Base-by-base conservation (phyloP, 92 coral and sea anemone species). In the Scolanthus callimorphus region DNA sequence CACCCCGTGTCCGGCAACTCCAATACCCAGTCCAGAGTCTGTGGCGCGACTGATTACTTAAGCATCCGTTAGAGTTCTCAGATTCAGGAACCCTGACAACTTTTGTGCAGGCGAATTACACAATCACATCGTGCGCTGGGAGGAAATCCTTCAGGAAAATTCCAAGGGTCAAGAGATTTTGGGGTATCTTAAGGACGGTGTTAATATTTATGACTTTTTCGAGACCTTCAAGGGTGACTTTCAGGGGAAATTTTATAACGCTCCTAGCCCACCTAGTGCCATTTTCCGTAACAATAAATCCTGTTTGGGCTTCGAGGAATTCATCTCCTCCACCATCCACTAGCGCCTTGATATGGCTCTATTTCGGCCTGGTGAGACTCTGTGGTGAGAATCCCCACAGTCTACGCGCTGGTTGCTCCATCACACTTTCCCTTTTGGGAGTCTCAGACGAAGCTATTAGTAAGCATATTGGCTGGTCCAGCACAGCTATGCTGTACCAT, bases 291-390 rank as follows among this genome's bases (percentile, higher is more conserved):
- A 69, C 47, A 57, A 47, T 37, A 46, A 67, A 55, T 67, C 73
- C 19, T 67, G 73, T 43, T 11, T 55, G 3, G 73, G 73, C 28
- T 54, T 67, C 28, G 63, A 67, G 55, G 53, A 47, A 39, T 41
- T 60, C 31, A 60, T 60, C 17, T 6, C 13, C 26, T 17, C 0
- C 62, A 57, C 65, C 28, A 57, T 57, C 17, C 20, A 21, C 9
- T 39, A 68, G 27, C 64, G 43, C 15, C 15, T 34, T 6, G 15
- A 23, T 55, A 68, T 21, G 65, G 65, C 30, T 55, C 65, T 43
- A 13, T 69, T 15, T 31, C 66, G 21, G 20, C 49, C 65, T 49
- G 66, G 65, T 65, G 76, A 17, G 58, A 57, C n/a, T n/a, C n/a
- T n/a, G n/a, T n/a, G 12, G 63, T 67, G n/a, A n/a, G n/a, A n/a